Evolutionary conservation across 2,888 invertebrate species (phyloP), one percentile per base, ranked within the genome.

Genomic region (Dromius quadrimaculatus): DNA sequence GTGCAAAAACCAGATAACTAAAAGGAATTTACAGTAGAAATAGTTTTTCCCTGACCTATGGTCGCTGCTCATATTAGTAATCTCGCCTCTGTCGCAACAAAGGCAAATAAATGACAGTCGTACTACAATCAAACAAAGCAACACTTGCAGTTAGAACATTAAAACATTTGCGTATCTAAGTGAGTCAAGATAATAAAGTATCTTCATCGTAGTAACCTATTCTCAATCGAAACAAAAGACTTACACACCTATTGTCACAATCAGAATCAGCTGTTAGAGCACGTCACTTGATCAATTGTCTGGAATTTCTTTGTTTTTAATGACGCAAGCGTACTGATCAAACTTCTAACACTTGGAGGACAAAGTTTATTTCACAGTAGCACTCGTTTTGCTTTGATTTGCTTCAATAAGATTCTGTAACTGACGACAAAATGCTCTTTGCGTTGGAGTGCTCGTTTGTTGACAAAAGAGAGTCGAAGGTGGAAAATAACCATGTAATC

Each of bases 11-110:
- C 28, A 13, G 41, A 41, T 41, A 41, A 41, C 41, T 13, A 41
- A 6, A 1, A n/a, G 15, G 41, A 41, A 41, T 41, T 13, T 15
- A 15, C 15, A 2, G 15, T 11, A 15, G 41, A 41, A 15, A 41
- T 41, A 17, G 15, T 43, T 23, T n/a, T 45, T 47, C 38, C 47
- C 50, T 65, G 50, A 65, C 65, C 65, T 65, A 65, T 65, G 65
- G 34, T 50, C 65, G 50, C 4, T 62, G 64, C 20, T 65, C 34
- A 34, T 20, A 50, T 15, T 36, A 19, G 28, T 23, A 63, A 38
- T 38, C 20, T 13, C 9, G 41, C 11, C 41, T 22, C 22, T 61
- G 20, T 19, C 65, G 34, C 20, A 50, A 65, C 50, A 20, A 63
- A 63, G 28, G 59, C 59, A 59, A 59, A 59, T 36, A 59, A 59